Base-by-base conservation (phyloP, 2,888 invertebrate species). In the Congeria kusceri region DNA sequence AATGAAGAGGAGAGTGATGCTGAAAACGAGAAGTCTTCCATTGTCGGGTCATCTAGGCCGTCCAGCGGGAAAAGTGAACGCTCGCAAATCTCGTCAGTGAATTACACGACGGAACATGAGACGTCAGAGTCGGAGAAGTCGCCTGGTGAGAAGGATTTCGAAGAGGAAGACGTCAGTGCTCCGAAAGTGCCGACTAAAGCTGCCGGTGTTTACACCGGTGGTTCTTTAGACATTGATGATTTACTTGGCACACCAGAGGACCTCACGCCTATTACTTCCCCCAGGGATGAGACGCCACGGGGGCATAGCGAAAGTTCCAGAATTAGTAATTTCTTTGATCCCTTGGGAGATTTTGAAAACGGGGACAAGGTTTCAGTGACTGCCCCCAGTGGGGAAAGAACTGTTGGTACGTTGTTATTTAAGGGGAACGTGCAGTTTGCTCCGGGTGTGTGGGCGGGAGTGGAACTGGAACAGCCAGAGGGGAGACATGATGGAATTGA, bases 361-460 rank as follows among this genome's bases (percentile, higher is more conserved):
- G 89, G 88, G 3, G 91, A 91, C 68, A 79, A 83, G n/a, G 91
- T 91, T 25, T 74, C 87, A 44, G 90, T 90, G 4, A 86, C 86
- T 27, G 90, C 90, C 0, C 79, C 84, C 18, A 79, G 67, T 70
- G 80, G 83, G 13, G 69, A 65, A 15, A 69, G 85, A 44, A 66
- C 80, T 32, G 39, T 70, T 20, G 91, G 91, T 5, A 83, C 69
- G 15, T 80, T 91, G n/a, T 64, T 87, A 27, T 91, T 83, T 85
- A 91, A 91, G 78, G 91, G 91, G 28, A 83, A 84, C 29, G 89
- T 89, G 15, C 72, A 86, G 59, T 91, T 90, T 82, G 89, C 90
- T n/a, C 87, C 89, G 0, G 91, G 91, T 25, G 77, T 90, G 39
- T 90, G 90, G 91, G 91, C 89, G 1, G 91, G 91, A 4, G 91